Percentiles rank a stretch among this genome's conserved stretches.
Evolutionary conservation across 2,113 vertebrate genomes (phyloP).

Genomic region (Acrocephalus arundinaceus): DNA sequence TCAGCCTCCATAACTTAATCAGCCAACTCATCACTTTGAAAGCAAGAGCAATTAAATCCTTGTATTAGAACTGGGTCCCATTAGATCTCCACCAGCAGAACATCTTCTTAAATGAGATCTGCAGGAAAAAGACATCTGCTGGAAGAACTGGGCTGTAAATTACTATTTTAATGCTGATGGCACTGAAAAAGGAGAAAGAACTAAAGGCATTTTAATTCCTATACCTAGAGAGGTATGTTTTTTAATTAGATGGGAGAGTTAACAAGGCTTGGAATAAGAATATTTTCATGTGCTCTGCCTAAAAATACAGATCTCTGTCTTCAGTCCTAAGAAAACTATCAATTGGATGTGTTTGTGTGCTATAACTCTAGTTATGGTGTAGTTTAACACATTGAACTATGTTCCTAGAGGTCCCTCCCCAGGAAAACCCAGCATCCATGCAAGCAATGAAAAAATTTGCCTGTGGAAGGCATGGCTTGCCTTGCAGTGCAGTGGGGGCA

Average conservation of each 20-base stretch:
- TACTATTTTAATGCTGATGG: slow-evolving; percentile 45
- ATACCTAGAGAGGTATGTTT: slow-evolving; percentile 15
- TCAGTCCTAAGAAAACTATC: background rate
- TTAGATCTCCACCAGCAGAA: slow-evolving; percentile 31
- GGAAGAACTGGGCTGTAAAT: slow-evolving; percentile 53
- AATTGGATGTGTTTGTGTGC: background rate
- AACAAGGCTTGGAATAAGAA: slow-evolving; percentile 55
- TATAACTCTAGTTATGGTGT: background rate
- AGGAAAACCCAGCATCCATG: background rate
- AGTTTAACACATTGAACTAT: background rate
- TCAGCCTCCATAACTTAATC: slow-evolving; percentile 29
- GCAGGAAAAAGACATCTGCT: slow-evolving; percentile 36
- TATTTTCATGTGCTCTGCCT: slow-evolving; percentile 44
- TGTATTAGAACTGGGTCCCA: slow-evolving; percentile 11
- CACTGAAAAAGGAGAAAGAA: background rate
- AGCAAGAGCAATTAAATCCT: slow-evolving; percentile 43
- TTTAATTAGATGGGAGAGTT: slow-evolving; percentile 60
- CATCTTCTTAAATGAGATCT: slow-evolving; percentile 36
- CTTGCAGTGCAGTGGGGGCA: background rate
- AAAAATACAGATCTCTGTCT: background rate
- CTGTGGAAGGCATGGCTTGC: background rate
- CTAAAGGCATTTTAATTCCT: slow-evolving; percentile 31
- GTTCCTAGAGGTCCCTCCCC: background rate
- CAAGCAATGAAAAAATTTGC: background rate
- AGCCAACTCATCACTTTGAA: slow-evolving; percentile 59